Evolutionary conservation across 2,888 invertebrate species (phyloP), one percentile per base, ranked within the genome.

Genomic region (Holacanthella duospinosa): DNA sequence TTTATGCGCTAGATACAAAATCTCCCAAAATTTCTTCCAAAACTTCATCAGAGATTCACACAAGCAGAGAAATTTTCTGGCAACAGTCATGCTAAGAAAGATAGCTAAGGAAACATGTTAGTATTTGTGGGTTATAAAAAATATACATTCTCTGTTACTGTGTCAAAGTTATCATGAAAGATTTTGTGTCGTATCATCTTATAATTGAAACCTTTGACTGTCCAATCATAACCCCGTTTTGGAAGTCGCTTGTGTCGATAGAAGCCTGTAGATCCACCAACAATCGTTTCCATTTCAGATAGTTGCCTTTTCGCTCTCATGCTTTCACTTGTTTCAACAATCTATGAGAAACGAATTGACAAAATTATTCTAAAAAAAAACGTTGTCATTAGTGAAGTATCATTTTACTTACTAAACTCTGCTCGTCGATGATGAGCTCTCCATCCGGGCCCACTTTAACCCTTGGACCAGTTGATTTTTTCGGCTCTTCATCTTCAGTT

Each of bases 401-500:
- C 27, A 29, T 26, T 6, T 60, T 59, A 71, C 78, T 75, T 74
- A 83, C 86, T 75, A 92, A 81, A 75, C 90, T 91, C 75, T 87
- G 84, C 75, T 92, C 89, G 74, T 93, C 93, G 1, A 93, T 79
- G 63, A 92, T 83, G 62, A 93, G 84, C 77, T 89, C 85, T 0
- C 92, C 93, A 73, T 91, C 86, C 0, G 88, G 86, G 0, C 89
- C 90, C 1, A 93, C 83, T 79, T 89, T 92, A 53, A 93, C 84
- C 77, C 89, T 88, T 0, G 91, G 92, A 0, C 69, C 70, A 25
- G 59, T 43, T n/a, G 59, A 66, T n/a, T 28, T 62, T 48, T 64
- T 63, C 29, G 16, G 60, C 24, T 29, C 60, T 21, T 26, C 43
- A 6, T 55, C 59, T 29, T 21, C 54, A 1, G 59, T 55, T 43